A percentile compares a stretch with the other conserved stretches of the same genome.
Conservation (phyloP, 2,113 vertebrate species). For the Mungos mungo region DNA sequence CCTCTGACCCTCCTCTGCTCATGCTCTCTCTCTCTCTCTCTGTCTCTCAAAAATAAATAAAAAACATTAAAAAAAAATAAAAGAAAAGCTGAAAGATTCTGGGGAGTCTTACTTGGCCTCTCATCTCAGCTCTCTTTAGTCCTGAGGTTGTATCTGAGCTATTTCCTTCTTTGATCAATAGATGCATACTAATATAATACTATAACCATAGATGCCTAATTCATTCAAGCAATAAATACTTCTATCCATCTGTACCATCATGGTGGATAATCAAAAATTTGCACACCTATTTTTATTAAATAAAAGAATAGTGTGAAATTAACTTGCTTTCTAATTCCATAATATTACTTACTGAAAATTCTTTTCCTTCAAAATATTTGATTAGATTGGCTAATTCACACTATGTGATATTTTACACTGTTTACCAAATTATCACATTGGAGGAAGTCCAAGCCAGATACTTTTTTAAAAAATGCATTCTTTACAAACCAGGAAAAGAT, state of each 20-base stretch:
- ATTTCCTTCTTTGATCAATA: neutral
- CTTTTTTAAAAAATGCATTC: neutral
- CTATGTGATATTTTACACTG: constrained; percentile 13
- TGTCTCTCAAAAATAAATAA: too few species aligned
- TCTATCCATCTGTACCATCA: neutral
- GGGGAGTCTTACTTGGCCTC: neutral
- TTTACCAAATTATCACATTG: neutral
- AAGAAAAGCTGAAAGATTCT: neutral
- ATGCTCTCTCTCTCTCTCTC: too few species aligned
- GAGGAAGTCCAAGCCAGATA: constrained; percentile 40
- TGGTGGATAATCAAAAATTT: neutral
- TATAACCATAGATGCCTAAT: neutral
- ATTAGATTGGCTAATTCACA: neutral
- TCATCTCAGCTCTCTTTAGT: neutral
- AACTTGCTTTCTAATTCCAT: neutral
- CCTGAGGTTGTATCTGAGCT: neutral
- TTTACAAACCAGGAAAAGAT: constrained; percentile 31
- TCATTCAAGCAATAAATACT: neutral
- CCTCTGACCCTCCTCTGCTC: too few species aligned
- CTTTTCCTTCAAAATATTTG: neutral
- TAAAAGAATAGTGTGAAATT: neutral
- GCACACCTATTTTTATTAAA: neutral
- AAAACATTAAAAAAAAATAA: neutral
- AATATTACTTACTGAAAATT: neutral
- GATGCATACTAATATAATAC: neutral